These are phyloP conservation scores for Branchinecta sandiegonensis DNA, from an alignment of 2,888 invertebrate species.

Conservation along the genomic window DNA sequence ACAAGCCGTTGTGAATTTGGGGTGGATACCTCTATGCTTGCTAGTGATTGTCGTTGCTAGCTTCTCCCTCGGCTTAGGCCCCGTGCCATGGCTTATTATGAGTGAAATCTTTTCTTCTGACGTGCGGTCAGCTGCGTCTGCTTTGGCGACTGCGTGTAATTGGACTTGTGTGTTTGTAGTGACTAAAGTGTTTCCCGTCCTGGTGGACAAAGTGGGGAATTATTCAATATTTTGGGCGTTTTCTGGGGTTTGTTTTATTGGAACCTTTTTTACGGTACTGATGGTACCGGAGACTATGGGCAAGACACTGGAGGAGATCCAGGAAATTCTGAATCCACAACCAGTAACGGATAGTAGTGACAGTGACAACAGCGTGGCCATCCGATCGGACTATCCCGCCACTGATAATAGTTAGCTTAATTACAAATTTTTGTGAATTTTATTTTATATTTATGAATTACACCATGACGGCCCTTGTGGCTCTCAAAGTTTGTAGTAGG, in stretches of 20 bases:
- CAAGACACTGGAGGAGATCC: not conserved
- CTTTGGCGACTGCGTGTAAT: not conserved
- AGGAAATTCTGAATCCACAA: not conserved
- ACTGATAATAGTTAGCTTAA: too few species aligned
- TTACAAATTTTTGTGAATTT: too few species aligned
- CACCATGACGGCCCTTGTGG: too few species aligned
- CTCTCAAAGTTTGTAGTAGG: too few species aligned
- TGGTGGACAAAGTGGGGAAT: not conserved
- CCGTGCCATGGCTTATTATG: conserved; percentile 13
- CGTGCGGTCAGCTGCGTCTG: conserved; percentile 3
- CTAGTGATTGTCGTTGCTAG: not conserved
- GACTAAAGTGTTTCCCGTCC: conserved; percentile 9
- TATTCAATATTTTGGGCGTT: conserved; percentile 5
- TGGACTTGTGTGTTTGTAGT: conserved; percentile 1
- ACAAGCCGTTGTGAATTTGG: not conserved
- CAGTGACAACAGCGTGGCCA: too few species aligned
- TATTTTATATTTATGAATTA: too few species aligned
- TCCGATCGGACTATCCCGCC: too few species aligned
- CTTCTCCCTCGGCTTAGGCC: not conserved
- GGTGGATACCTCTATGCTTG: conserved; percentile 8
- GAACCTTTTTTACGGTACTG: not conserved
- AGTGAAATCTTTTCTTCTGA: conserved; percentile 14
- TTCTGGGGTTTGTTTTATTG: not conserved
- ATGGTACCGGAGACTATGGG: conserved; percentile 10
- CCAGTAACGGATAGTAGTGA: not conserved